Percentiles rank a stretch among this genome's conserved stretches.
These are phyloP conservation scores for Temnothorax curvispinosus DNA, from an alignment of 1,140 invertebrate species.

Conservation along the genomic window DNA sequence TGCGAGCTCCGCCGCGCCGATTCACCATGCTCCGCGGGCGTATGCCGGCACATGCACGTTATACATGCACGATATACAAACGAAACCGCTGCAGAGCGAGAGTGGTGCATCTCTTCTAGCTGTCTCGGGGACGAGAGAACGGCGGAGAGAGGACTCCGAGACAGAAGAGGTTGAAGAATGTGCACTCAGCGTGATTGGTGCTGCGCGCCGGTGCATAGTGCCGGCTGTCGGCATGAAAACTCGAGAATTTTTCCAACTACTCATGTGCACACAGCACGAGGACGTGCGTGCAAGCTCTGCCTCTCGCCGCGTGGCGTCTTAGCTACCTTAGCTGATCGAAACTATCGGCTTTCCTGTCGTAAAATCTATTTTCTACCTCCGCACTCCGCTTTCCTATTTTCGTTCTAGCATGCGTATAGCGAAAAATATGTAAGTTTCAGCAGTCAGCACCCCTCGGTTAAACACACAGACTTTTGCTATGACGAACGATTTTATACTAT, in stretches of 20 bases:
- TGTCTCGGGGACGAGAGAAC: constrained; percentile 63
- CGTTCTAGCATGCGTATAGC: neutral
- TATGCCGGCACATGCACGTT: constrained; percentile 15
- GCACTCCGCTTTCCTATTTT: neutral
- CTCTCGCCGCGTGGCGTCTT: constrained; percentile 30
- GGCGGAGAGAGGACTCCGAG: constrained; percentile 45
- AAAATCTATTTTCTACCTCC: constrained; percentile 1
- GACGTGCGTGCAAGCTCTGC: neutral
- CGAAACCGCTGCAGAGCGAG: constrained; percentile 47
- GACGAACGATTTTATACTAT: neutral
- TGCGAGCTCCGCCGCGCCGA: constrained; percentile 42
- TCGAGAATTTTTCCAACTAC: constrained; percentile 68
- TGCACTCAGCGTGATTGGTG: constrained; percentile 84
- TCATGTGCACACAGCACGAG: constrained; percentile 47
- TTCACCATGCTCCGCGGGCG: neutral
- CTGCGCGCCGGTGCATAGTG: constrained; percentile 60
- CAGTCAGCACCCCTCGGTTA: neutral
- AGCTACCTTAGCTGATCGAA: constrained; percentile 58
- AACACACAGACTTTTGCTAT: neutral
- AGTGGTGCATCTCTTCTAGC: constrained; percentile 62
- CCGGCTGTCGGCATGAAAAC: constrained; percentile 72
- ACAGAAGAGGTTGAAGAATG: constrained; percentile 80
- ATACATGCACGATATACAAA: constrained; percentile 61
- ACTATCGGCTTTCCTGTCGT: constrained; percentile 62
- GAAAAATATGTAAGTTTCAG: constrained; percentile 14